Base-by-base conservation (phyloP, 2,797 vertebrate genomes). In the Cuculus canorus region DNA sequence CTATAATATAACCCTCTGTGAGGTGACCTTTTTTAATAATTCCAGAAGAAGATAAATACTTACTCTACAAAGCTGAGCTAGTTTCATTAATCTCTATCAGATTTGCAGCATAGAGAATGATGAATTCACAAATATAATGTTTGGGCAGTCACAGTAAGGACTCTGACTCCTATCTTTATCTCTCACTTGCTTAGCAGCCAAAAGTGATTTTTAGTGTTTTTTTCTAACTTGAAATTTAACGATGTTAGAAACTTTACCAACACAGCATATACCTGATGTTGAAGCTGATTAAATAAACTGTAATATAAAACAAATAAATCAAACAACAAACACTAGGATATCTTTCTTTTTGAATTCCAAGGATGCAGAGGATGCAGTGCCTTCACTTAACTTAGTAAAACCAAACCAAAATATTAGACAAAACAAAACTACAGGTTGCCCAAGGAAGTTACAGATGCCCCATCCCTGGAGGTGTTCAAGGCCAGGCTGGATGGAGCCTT, bases 171-270 rank as follows among this genome's bases (percentile, higher is more conserved):
- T 52, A 50, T 11, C 19, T 56, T 75, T 35, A 17, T 27, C 12
- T 77, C 75, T 68, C 65, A 61, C 33, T 61, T 52, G 45, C 57
- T 65, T 60, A 32, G 18, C 70, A 52, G 35, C n/a, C 37, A 77
- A 72, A 33, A 11, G 11, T 0, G 1, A 27, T 63, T 52, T 41
- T 39, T 18, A 66, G 17, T 0, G 0, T 56, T 65, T 70, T 75
- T 83, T 82, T 54, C 65, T 56, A 68, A 57, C 37, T 85, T 63
- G 43, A 32, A 47, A 37, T 66, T 52, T 52, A 76, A 81, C 59
- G 56, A 30, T 16, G 25, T 68, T 61, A 81, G 48, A 77, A 84
- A 63, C 37, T 61, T 76, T 30, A 66, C 18, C 47, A 65, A 56
- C 15, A 27, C 25, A 88, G 53, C n/a, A 47, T 27, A 61, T 45